Evolutionary conservation across 2,113 vertebrate species (phyloP).

Genomic region (Dolichotis patagonum): DNA sequence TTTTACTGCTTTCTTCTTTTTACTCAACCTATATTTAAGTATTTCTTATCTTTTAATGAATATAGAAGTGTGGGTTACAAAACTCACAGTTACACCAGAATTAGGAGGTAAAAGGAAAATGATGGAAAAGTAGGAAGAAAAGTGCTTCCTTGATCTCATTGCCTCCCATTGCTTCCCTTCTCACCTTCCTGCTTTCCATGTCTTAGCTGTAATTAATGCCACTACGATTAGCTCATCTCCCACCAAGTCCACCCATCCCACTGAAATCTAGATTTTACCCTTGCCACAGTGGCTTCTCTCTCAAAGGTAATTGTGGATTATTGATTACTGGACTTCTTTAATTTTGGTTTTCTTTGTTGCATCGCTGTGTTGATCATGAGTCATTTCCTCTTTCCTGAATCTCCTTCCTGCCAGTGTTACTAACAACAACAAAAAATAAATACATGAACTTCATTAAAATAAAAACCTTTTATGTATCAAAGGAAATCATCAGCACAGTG

Average conservation of each 20-base stretch:
- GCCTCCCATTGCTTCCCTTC: not conserved
- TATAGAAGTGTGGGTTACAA: not conserved
- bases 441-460: not conserved
- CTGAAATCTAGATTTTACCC: not conserved
- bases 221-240: not conserved
- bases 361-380: not conserved
- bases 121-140: not conserved
- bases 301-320: not conserved
- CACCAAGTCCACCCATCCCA: not conserved
- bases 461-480: not conserved
- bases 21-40: not conserved
- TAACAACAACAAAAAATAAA: not conserved
- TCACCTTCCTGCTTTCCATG: not conserved
- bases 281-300: not conserved
- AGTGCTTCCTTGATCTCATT: not conserved
- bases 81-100: not conserved
- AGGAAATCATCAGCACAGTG: not conserved
- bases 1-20: not conserved
- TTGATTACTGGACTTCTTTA: not conserved
- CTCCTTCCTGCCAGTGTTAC: not conserved
- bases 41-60: not conserved
- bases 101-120: not conserved
- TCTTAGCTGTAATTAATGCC: not conserved
- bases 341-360: not conserved
- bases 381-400: not conserved